These are phyloP conservation scores for Eupsilia transversa DNA, from an alignment of 2,888 invertebrate species.

Conservation along the genomic window DNA sequence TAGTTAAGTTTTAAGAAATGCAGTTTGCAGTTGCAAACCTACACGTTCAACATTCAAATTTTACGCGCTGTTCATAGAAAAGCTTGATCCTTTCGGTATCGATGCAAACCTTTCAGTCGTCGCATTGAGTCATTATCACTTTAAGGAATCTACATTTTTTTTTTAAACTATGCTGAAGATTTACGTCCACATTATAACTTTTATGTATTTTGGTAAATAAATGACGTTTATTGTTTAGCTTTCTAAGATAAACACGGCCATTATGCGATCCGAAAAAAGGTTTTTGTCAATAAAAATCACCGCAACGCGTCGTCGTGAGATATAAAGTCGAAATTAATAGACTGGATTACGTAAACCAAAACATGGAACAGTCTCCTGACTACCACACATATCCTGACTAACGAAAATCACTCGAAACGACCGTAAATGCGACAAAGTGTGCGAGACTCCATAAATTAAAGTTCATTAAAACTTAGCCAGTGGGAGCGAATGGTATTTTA, in stretches of 20 bases:
- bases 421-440: conserved; percentile 85
- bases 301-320: conserved; percentile 62
- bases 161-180: conserved; percentile 46
- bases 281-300: conserved; percentile 69
- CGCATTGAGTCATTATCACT: conserved; percentile 31
- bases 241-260: conserved; percentile 61
- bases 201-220: conserved; percentile 48
- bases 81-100: neutral
- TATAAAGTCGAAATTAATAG: conserved; percentile 79
- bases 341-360: conserved; percentile 82
- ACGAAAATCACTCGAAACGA: conserved; percentile 78
- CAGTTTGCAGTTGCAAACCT: neutral
- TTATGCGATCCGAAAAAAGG: conserved; percentile 65
- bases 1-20: too few species aligned
- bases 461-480: conserved; percentile 84
- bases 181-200: conserved; percentile 42
- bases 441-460: conserved; percentile 83
- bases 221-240: conserved; percentile 44
- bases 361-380: conserved; percentile 74
- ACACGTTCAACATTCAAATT: neutral
- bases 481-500: conserved; percentile 72
- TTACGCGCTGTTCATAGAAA: too few species aligned
- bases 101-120: neutral
- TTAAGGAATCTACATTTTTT: conserved; percentile 17
- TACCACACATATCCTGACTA: conserved; percentile 77